Base-by-base conservation (phyloP, 2,113 vertebrate species). In the Oryctolagus cuniculus region DNA sequence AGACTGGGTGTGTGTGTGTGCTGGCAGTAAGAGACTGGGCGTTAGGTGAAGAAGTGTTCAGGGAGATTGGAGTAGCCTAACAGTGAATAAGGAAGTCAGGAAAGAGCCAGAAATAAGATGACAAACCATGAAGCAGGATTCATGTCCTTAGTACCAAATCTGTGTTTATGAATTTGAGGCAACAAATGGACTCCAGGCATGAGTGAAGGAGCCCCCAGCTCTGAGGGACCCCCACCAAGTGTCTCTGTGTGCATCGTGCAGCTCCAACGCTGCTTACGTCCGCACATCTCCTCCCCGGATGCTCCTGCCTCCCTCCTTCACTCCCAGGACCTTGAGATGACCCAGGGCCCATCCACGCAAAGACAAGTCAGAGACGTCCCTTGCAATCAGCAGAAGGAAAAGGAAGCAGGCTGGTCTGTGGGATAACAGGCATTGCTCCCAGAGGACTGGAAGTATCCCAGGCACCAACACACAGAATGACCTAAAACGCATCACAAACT, bases 241-340 rank as follows among this genome's bases (percentile, higher is more conserved):
- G 24, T 61, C 64, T 19, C 2, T 29, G 0, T 17, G 15, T 2
- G 5, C 10, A 0, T 8, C 19, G 0, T 21, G 2, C 3, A 3
- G 0, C 1, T 49, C 49, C 10, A 6, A 5, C 5, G 22, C 74
- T 3, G 15, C 38, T 22, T 15, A 36, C 10, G 1, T 24, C n/a
- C 3, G 6, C 11, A 11, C 21, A 1, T 10, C 16, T n/a, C 49
- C 19, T n/a, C 34, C 34, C 19, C n/a, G 19, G 25, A 29, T 11
- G 16, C 9, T 13, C 12, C 11, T 1, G 1, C 22, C n/a, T 34
- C 64, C 9, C 0, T 2, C 13, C 16, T 19, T 34, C 53, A 12
- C 16, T 69, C n/a, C n/a, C 67, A 7, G n/a, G 75, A 17, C 19
- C 24, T 19, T 13, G 49, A 38, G 49, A 51, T 44, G 27, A 3